phyloP scores from a whole-genome alignment of 2,797 vertebrate species.

The Helostoma temminkii region DNA sequence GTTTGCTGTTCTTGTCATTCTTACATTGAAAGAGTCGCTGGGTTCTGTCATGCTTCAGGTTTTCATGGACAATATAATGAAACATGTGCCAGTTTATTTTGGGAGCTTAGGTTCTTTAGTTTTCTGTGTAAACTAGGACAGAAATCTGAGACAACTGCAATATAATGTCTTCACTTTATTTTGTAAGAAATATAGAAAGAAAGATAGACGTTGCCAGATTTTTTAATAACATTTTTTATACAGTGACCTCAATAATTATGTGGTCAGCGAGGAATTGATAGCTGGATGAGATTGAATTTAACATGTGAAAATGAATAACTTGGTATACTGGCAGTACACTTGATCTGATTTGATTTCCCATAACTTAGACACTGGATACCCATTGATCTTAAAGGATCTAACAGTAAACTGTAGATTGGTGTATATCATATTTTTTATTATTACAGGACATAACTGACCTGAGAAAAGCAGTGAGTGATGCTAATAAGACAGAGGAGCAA shows the following conservation, averaged over 20 bases:
- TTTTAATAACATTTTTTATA: slow-evolving; percentile 3
- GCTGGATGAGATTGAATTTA: background rate
- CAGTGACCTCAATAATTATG: background rate
- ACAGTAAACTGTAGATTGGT: slow-evolving; percentile 3
- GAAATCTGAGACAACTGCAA: slow-evolving; percentile 50
- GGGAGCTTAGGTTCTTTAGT: slow-evolving; percentile 52
- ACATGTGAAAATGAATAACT: slow-evolving; percentile 4
- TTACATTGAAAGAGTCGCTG: slow-evolving; percentile 36
- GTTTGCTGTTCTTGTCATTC: slow-evolving; percentile 41
- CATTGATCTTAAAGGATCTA: background rate
- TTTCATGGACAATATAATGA: slow-evolving; percentile 75
- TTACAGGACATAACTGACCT: slow-evolving; percentile 76
- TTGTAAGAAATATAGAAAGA: slow-evolving; percentile 27
- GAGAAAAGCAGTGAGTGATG: slow-evolving; percentile 72
- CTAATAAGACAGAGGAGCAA: slow-evolving; percentile 78
- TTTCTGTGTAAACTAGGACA: slow-evolving; percentile 68
- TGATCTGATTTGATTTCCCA: background rate
- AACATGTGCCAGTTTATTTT: slow-evolving; percentile 73
- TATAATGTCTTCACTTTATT: slow-evolving; percentile 33
- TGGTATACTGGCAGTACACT: background rate
- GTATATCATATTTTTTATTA: slow-evolving; percentile 3
- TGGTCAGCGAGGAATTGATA: slow-evolving; percentile 2
- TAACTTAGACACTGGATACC: background rate
- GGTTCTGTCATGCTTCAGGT: slow-evolving; percentile 46
- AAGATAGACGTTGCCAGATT: slow-evolving; percentile 30